phyloP scores from a whole-genome alignment of 2,888 invertebrate species.

The Campaea margaritaria region DNA sequence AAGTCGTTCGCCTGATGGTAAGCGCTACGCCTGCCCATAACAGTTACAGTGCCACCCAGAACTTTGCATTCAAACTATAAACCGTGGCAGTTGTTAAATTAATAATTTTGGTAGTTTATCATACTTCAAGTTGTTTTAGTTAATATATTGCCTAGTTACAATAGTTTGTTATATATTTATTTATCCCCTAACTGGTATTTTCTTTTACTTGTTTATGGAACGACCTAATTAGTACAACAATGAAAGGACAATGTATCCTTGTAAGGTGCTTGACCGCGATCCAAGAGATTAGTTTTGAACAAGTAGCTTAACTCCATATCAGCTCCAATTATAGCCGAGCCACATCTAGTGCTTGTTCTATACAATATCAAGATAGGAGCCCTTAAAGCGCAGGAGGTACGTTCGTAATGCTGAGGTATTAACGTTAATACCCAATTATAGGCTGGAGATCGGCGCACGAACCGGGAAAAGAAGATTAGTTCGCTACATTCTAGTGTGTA shows the following conservation, averaged over 20 bases:
- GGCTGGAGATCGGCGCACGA: slow-evolving; percentile 61
- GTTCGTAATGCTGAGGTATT: slow-evolving; percentile 63
- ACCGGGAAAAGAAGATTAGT: slow-evolving; percentile 69
- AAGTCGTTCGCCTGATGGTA: too few species aligned
- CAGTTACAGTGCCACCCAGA: too few species aligned
- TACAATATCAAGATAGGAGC: slow-evolving; percentile 32
- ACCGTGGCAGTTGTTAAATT: too few species aligned
- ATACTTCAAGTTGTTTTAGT: too few species aligned
- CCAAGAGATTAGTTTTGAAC: slow-evolving; percentile 14
- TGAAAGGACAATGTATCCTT: slow-evolving; percentile 1
- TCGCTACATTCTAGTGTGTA: slow-evolving; percentile 44
- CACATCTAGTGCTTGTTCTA: slow-evolving; percentile 21
- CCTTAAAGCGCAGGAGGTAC: slow-evolving; percentile 41
- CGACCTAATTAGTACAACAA: background rate
- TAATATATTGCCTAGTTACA: too few species aligned
- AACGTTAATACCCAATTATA: slow-evolving; percentile 78
- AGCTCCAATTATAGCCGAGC: slow-evolving; percentile 12
- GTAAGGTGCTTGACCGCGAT: background rate
- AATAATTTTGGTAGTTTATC: too few species aligned
- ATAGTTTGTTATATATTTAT: too few species aligned
- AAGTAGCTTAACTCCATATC: slow-evolving; percentile 16
- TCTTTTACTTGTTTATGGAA: background rate
- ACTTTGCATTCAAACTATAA: too few species aligned
- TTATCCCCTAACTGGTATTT: too few species aligned
- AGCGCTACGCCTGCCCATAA: too few species aligned